Evolutionary conservation across 2,888 invertebrate species (phyloP).

Genomic region (Suillia variegata): DNA sequence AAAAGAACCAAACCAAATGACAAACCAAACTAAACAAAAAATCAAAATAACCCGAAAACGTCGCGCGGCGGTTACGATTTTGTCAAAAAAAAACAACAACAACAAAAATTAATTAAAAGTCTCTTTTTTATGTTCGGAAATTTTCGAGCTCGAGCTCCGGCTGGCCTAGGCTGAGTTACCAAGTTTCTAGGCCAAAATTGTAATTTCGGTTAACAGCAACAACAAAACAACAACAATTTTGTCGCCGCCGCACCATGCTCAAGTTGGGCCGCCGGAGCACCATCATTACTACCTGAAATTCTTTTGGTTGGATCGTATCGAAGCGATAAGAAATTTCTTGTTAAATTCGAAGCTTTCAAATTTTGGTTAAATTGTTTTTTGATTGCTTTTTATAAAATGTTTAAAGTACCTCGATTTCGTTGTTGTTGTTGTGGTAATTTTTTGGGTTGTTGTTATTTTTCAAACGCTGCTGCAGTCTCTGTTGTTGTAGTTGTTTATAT

Average conservation of each 20-base stretch:
- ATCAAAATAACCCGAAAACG: not conserved
- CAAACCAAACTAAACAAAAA: not conserved
- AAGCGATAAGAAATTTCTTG: not conserved
- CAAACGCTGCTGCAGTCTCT: constrained; percentile 5
- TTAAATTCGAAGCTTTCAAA: not conserved
- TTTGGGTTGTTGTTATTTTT: constrained; percentile 3
- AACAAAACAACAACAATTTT: not conserved
- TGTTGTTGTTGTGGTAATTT: too few relatives aligned
- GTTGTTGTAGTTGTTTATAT: constrained; percentile 5
- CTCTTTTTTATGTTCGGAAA: not conserved
- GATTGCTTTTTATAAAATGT: not conserved
- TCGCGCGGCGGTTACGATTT: not conserved
- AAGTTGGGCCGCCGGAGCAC: not conserved
- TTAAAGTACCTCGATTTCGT: not conserved
- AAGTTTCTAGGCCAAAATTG: constrained; percentile 4
- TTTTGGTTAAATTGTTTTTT: constrained; percentile 4
- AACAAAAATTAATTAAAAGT: constrained; percentile 4
- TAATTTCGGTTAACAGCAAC: not conserved
- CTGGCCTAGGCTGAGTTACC: not conserved
- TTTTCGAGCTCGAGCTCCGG: not conserved
- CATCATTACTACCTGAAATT: not conserved
- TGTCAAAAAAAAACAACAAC: too few relatives aligned
- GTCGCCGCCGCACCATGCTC: too few relatives aligned
- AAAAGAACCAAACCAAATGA: too few relatives aligned
- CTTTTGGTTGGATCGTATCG: not conserved